Evolutionary conservation across 2,888 invertebrate genomes (phyloP).

Genomic region (Chrysolina americana): DNA sequence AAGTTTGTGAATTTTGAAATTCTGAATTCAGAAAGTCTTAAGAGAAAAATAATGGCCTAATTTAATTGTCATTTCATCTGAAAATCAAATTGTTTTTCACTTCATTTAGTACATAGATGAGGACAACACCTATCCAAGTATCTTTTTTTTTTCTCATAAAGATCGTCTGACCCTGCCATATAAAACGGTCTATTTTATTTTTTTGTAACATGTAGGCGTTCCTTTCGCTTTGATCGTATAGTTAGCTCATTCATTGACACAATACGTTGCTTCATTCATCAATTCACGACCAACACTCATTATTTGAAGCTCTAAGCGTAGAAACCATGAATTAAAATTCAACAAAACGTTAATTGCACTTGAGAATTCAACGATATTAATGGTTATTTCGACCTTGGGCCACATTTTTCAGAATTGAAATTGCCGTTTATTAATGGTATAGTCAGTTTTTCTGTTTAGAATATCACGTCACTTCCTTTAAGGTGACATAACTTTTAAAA

Average conservation of each 20-base stretch:
- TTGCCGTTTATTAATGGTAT: constrained; percentile 42
- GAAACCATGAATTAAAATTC: constrained; percentile 17
- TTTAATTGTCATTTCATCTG: too few species aligned
- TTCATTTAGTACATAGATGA: too few species aligned
- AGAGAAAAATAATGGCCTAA: too few species aligned
- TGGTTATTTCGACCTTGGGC: constrained; percentile 40
- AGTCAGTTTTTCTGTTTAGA: constrained; percentile 51
- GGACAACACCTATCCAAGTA: too few species aligned
- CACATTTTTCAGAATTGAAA: constrained; percentile 36
- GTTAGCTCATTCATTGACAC: neutral
- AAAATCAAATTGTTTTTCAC: too few species aligned
- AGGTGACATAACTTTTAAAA: constrained; percentile 59
- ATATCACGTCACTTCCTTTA: constrained; percentile 50
- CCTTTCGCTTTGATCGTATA: too few species aligned
- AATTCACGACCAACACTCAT: neutral
- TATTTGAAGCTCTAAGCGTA: neutral
- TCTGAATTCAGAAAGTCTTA: too few species aligned
- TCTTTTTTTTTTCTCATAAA: too few species aligned
- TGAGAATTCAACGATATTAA: constrained; percentile 31
- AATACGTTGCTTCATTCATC: neutral
- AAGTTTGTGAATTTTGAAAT: too few species aligned
- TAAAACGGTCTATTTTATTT: too few species aligned
- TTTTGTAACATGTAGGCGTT: too few species aligned
- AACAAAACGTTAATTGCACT: constrained; percentile 13
- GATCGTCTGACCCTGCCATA: too few species aligned